Evolutionary conservation across 1,140 invertebrate genomes (phyloP), one percentile per base, ranked within the genome.

Genomic region (Ceratosolen solmsi): DNA sequence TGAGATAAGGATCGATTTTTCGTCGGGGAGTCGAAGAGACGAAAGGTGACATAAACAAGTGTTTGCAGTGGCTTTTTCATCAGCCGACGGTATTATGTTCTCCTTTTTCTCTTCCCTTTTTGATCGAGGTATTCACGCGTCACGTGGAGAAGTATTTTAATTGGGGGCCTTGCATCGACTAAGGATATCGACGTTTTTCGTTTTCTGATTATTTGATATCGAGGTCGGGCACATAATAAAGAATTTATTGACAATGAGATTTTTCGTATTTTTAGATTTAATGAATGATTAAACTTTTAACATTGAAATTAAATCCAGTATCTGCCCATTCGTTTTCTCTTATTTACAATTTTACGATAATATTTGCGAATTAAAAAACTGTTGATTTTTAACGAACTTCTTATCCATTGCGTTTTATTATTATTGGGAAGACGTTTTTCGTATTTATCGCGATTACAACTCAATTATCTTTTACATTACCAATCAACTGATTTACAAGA

Each of bases 21-120:
- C 70, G 70, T 65, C n/a, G 51, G 46, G 49, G 76, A 78, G 20
- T 46, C 38, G 25, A 22, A 25, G 11, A 49, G 71, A 65, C 41
- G 51, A 51, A n/a, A 80, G 58, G 71, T 65, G 79, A 74, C 56
- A 74, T 65, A 65, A 80, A 72, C 79, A 74, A 73, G 70, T 80
- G 78, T 73, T 60, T 46, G 70, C 68, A 73, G 68, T 33, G 11
- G 54, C 36, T 80, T 80, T 73, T 72, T 60, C 46, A 49, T 60
- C 46, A 20, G 49, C 30, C 41, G 46, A 25, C 22, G 51, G 0
- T 11, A 74, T 74, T 46, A 27, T 5, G 71, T 74, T 33, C 30
- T 33, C 49, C 1, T 49, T 46, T 49, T 49, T 54, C 49, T 74
- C 49, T 56, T 36, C 25, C 41, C n/a, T 49, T 71, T 49, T 71